phyloP scores from a whole-genome alignment of 2,797 vertebrate genomes.

The Tenualosa thibaudeaui region DNA sequence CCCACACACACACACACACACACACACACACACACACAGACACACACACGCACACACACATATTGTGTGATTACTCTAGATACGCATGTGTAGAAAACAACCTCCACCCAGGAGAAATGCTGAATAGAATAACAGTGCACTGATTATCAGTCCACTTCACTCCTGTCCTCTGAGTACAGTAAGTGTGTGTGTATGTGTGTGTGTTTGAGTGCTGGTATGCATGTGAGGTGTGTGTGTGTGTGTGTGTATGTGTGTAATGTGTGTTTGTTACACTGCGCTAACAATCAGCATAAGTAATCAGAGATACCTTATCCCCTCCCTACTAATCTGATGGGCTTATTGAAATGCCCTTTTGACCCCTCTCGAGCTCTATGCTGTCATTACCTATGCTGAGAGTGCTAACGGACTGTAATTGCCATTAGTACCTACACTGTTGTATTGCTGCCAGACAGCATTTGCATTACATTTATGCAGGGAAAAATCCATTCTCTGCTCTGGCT shows the following conservation, averaged over 20 bases:
- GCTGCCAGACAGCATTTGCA: background rate
- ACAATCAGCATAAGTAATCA: background rate
- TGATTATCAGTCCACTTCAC: background rate
- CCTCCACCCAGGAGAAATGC: background rate
- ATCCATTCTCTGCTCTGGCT: background rate
- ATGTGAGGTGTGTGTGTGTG: background rate
- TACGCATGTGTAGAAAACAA: slow-evolving; percentile 46
- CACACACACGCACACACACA: no score
- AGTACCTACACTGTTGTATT: background rate
- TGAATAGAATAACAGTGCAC: background rate
- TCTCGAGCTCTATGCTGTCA: background rate
- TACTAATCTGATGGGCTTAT: background rate
- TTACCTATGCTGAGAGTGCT: background rate
- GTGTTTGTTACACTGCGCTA: background rate
- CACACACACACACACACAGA: no score
- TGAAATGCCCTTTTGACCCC: background rate
- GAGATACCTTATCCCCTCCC: background rate
- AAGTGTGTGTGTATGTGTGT: background rate
- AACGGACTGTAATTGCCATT: background rate
- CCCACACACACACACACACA: background rate
- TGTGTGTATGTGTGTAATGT: background rate
- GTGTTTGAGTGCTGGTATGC: background rate
- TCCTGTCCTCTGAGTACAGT: background rate
- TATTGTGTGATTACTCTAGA: slow-evolving; percentile 52
- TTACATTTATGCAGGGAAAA: background rate